Evolutionary conservation across 2,888 invertebrate species (phyloP).

Genomic region (Tipula vernalis): DNA sequence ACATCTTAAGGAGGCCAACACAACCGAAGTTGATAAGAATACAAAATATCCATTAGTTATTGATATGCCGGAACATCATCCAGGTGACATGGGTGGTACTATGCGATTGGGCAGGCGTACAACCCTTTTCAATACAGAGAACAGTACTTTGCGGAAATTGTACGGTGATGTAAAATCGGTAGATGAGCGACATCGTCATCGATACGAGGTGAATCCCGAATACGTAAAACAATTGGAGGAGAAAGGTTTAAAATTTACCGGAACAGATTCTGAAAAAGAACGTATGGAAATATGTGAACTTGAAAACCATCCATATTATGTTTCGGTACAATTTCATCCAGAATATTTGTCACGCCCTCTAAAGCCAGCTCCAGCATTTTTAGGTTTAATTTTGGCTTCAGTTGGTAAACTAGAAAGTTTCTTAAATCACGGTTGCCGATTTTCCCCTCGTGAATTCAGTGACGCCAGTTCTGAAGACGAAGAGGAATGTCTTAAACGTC

Average conservation of each 20-base stretch:
- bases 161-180: constrained; percentile 67
- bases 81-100: constrained; percentile 88
- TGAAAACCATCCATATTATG: constrained; percentile 79
- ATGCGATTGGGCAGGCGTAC: constrained; percentile 93
- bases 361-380: constrained; percentile 87
- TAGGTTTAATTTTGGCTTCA: constrained; percentile 86
- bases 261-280: constrained; percentile 64
- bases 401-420: constrained; percentile 65
- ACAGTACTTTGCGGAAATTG: constrained; percentile 54
- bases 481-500: not conserved
- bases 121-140: constrained; percentile 58
- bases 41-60: constrained; percentile 74
- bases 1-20: constrained; percentile 63
- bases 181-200: constrained; percentile 91
- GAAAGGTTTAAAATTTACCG: constrained; percentile 80
- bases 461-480: constrained; percentile 52
- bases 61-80: constrained; percentile 98
- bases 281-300: constrained; percentile 93
- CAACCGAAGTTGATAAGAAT: constrained; percentile 69
- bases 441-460: constrained; percentile 60
- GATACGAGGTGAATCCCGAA: constrained; percentile 93
- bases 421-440: constrained; percentile 56
- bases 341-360: constrained; percentile 90
- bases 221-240: constrained; percentile 66
- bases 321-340: constrained; percentile 95